Percentiles rank a stretch among this genome's conserved stretches.
Evolutionary conservation across 2,797 vertebrate genomes (phyloP).

Genomic region (Borostomias antarcticus): DNA sequence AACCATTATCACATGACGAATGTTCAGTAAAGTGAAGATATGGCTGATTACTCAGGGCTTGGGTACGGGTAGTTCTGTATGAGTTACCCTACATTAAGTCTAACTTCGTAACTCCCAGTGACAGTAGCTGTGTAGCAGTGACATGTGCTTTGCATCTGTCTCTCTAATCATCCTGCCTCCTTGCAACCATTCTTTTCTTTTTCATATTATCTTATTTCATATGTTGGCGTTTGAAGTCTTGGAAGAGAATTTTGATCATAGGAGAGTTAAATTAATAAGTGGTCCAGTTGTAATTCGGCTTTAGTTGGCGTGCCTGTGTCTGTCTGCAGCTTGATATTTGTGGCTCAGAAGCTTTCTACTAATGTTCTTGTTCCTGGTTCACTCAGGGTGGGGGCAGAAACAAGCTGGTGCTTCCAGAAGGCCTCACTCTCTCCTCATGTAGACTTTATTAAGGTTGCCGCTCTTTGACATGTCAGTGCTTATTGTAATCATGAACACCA

Average conservation of each 20-base stretch:
- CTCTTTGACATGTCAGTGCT: neutral
- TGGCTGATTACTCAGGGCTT: no score
- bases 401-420: neutral
- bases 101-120: no score
- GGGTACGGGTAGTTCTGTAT: no score
- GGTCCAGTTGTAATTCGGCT: neutral
- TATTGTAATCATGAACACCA: neutral
- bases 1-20: no score
- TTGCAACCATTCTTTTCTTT: neutral
- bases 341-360: constrained; percentile 20
- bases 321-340: constrained; percentile 15
- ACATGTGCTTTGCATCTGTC: neutral
- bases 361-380: constrained; percentile 32
- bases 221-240: neutral
- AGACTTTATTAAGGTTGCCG: neutral
- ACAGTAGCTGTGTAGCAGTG: no score
- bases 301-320: neutral
- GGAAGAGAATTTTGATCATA: neutral
- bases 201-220: neutral
- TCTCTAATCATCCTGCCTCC: neutral
- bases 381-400: constrained; percentile 10
- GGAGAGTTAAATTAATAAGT: neutral
- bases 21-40: no score
- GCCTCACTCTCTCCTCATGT: no score
- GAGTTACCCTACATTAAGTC: no score